Percentiles rank a stretch among this genome's conserved stretches.
These are phyloP conservation scores for Torymus aiolomorphi DNA, from an alignment of 2,888 invertebrate species.

Conservation along the genomic window DNA sequence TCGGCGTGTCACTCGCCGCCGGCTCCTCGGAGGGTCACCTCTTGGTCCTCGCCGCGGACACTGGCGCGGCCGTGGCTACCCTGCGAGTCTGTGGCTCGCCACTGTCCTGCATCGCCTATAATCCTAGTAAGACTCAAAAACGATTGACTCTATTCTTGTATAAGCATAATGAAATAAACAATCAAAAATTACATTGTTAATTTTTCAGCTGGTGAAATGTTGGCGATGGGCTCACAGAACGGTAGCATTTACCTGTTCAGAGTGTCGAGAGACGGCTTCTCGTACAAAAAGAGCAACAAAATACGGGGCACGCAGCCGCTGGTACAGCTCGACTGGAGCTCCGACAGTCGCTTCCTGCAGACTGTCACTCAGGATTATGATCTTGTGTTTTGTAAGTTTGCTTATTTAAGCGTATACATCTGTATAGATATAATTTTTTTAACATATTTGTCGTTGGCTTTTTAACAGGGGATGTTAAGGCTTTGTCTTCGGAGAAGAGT, in stretches of 20 bases:
- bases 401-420: too few relatives aligned
- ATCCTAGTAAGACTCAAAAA: conserved; percentile 82
- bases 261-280: conserved; percentile 91
- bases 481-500: conserved; percentile 90
- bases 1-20: conserved; percentile 90
- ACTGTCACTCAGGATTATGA: conserved; percentile 94
- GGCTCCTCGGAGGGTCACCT: conserved; percentile 94
- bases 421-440: too few relatives aligned
- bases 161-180: neutral
- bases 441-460: neutral
- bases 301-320: conserved; percentile 90
- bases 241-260: conserved; percentile 89
- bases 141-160: neutral
- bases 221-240: conserved; percentile 94
- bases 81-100: conserved; percentile 92
- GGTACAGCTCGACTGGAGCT: conserved; percentile 93
- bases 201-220: conserved; percentile 86
- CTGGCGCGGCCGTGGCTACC: conserved; percentile 90
- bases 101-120: conserved; percentile 90
- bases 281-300: conserved; percentile 92
- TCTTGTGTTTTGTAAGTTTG: conserved; percentile 87
- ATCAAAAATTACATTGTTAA: neutral
- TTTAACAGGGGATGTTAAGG: conserved; percentile 89
- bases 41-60: conserved; percentile 89
- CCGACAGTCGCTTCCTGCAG: conserved; percentile 91